Base-by-base conservation (phyloP, 2,888 invertebrate species). In the Cerastis leucographa region DNA sequence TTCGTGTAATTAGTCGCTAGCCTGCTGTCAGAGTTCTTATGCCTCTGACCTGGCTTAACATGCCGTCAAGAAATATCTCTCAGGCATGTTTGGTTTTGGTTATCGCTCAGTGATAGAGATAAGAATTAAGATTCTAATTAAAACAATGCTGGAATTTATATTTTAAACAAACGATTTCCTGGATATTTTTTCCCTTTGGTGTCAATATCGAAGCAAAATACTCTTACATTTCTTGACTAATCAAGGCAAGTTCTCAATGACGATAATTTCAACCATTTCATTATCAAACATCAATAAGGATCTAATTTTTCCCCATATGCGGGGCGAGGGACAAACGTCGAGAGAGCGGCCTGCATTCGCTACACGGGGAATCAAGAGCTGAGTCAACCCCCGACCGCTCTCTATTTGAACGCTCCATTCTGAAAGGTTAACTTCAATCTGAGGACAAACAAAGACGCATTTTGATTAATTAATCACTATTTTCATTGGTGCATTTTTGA, bases 291-390 rank as follows among this genome's bases (percentile, higher is more conserved):
- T 71, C 68, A 81, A 66, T 76, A 64, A 71, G 73, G 72, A 74
- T 77, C 68, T 62, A 71, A 76, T 86, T 87, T 83, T 84, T 81
- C 72, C 49, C 68, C 73, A 69, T 76, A 79, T 78, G 22, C 66
- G 12, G 66, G 59, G 64, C 59, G 51, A 75, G 85, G 86, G 88
- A 88, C 90, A 90, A 89, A 88, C 87, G 87, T 84, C 75, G 84
- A 85, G 87, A 85, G 85, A 91, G 91, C 89, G 88, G 79, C 83
- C 85, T 85, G 91, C 94, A 92, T 90, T 93, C 91, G 89, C 92
- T 93, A 96, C 96, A 96, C 90, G 96, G 90, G 78, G 90, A 89
- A 92, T 96, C 91, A 94, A 96, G 96, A 94, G 96, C 96, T 94
- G 90, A 94, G 95, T 96, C 95, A 96, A 96, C 93, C 91, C 85